These are phyloP conservation scores for Automeris io DNA, from an alignment of 2,888 invertebrate genomes.

Conservation along the genomic window DNA sequence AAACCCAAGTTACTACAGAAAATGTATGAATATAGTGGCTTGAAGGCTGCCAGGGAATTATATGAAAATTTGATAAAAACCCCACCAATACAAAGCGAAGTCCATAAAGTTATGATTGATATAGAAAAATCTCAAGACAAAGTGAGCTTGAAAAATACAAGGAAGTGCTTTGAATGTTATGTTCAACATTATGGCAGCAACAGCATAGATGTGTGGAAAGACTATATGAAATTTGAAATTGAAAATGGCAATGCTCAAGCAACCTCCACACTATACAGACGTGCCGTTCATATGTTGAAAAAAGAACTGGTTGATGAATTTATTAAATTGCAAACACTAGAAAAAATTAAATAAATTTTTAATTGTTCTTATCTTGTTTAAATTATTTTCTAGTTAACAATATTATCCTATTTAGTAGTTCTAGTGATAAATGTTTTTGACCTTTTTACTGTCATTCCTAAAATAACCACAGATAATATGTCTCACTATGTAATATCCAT, in stretches of 20 bases:
- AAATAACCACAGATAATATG: no score
- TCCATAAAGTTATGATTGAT: slow-evolving; percentile 80
- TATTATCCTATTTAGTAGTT: no score
- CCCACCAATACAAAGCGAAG: slow-evolving; percentile 77
- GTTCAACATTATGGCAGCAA: slow-evolving; percentile 81
- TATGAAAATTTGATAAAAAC: slow-evolving; percentile 78
- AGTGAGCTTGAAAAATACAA: slow-evolving; percentile 64
- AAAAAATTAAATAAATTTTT: slow-evolving; percentile 52
- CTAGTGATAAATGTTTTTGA: no score
- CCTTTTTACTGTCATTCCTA: no score
- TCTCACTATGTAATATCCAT: no score
- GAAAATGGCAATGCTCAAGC: slow-evolving; percentile 76
- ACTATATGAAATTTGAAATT: slow-evolving; percentile 83
- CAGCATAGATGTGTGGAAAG: slow-evolving; percentile 83
- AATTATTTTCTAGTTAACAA: not conserved
- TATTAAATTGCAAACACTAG: slow-evolving; percentile 69
- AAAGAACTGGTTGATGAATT: slow-evolving; percentile 72
- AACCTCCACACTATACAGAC: slow-evolving; percentile 75
- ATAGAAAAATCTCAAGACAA: slow-evolving; percentile 67
- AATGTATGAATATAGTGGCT: slow-evolving; percentile 62
- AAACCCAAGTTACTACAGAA: slow-evolving; percentile 80
- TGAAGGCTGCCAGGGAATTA: slow-evolving; percentile 77
- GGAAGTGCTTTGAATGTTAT: slow-evolving; percentile 79
- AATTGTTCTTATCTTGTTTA: slow-evolving; percentile 17
- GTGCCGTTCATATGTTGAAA: slow-evolving; percentile 79